These are phyloP conservation scores for Nemotelus nigrinus DNA, from an alignment of 2,888 invertebrate species.

Conservation along the genomic window DNA sequence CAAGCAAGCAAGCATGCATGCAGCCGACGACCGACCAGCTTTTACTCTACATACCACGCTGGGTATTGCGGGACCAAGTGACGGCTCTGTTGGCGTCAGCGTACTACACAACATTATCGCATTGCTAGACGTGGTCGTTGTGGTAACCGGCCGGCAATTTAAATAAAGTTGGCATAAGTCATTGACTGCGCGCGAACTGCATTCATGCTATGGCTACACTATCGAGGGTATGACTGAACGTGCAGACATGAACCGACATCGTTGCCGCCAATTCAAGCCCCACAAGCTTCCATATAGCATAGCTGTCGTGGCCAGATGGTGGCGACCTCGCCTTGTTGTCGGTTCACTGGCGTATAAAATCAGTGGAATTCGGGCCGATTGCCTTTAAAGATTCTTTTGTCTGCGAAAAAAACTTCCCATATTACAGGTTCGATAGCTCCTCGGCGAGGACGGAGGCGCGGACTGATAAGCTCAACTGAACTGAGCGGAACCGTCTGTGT, in stretches of 20 bases:
- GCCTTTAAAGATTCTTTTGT: constrained; percentile 15
- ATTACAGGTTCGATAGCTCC: constrained; percentile 35
- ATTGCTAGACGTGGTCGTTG: background rate
- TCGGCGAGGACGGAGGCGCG: background rate
- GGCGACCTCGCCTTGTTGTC: background rate
- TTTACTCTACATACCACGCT: background rate
- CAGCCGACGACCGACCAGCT: background rate
- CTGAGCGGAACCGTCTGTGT: constrained; percentile 6
- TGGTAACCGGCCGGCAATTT: constrained; percentile 1
- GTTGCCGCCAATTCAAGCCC: background rate
- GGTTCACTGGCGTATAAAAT: background rate
- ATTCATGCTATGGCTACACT: background rate
- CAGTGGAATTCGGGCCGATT: constrained; percentile 30
- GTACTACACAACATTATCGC: background rate
- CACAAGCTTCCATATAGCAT: background rate
- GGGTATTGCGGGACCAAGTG: background rate
- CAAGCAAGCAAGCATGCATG: constrained; percentile 14
- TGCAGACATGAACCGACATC: background rate
- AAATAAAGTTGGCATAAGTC: constrained; percentile 26
- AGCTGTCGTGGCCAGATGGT: background rate
- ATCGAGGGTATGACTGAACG: background rate
- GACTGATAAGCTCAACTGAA: constrained; percentile 5
- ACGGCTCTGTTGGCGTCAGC: background rate
- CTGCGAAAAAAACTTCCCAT: constrained; percentile 2
- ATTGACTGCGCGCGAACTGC: constrained; percentile 33